A percentile compares a stretch with the other conserved stretches of the same genome.
Conservation (phyloP, 2,888 invertebrate species). For the Amaurobius ferox region DNA sequence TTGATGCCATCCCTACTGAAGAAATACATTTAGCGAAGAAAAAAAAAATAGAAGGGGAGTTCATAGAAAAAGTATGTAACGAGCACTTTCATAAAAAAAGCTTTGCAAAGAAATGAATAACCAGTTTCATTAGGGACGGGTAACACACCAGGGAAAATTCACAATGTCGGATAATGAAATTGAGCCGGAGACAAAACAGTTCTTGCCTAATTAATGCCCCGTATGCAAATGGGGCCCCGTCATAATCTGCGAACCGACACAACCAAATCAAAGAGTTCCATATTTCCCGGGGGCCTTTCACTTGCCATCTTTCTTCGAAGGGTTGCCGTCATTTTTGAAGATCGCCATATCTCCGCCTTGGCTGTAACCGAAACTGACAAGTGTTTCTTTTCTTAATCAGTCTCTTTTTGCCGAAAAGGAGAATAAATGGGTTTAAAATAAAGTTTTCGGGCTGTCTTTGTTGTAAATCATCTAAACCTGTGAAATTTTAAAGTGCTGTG, state of each 20-base stretch:
- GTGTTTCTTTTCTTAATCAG: no score
- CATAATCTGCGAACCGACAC: conserved; percentile 68
- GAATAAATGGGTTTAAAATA: no score
- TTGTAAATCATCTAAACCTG: no score
- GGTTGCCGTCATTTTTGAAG: conserved; percentile 34
- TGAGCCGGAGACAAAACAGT: conserved; percentile 62
- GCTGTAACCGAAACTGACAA: no score
- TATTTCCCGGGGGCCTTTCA: conserved; percentile 58
- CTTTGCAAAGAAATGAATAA: conserved; percentile 50
- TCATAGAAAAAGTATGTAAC: neutral
- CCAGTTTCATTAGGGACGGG: conserved; percentile 56
- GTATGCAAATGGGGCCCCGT: conserved; percentile 62
- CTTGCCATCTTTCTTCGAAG: conserved; percentile 50
- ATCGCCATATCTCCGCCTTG: neutral
- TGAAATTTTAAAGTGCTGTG: no score
- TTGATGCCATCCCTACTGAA: conserved; percentile 22
- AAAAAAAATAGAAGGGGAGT: conserved; percentile 7
- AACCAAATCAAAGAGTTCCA: conserved; percentile 70
- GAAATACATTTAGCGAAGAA: neutral
- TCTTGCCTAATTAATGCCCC: conserved; percentile 63
- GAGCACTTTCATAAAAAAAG: conserved; percentile 21
- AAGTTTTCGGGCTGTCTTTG: no score
- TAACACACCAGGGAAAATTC: conserved; percentile 62
- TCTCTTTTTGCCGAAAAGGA: no score
- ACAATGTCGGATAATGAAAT: conserved; percentile 58